A percentile compares a stretch with the other conserved stretches of the same genome.
Conservation (phyloP, 2,888 invertebrate species). For the Scaptomyza polygonia region DNA sequence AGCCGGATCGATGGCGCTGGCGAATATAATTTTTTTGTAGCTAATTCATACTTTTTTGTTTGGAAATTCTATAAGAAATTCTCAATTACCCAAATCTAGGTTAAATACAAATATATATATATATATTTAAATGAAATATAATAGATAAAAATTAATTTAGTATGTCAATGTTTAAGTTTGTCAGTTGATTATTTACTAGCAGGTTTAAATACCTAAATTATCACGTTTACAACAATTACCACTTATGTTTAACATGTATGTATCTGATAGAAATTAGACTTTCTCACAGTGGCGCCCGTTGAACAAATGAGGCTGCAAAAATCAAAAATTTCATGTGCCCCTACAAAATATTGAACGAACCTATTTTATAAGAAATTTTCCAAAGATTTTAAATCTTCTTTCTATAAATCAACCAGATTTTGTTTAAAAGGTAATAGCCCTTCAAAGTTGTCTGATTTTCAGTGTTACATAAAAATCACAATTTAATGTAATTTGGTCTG, state of each 20-base stretch:
- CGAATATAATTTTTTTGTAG: conserved; percentile 66
- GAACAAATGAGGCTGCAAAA: too few relatives aligned
- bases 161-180: conserved; percentile 62
- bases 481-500: too few relatives aligned
- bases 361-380: too few relatives aligned
- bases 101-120: conserved; percentile 25
- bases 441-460: too few relatives aligned
- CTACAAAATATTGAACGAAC: too few relatives aligned
- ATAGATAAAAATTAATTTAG: conserved; percentile 50
- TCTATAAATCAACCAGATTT: too few relatives aligned
- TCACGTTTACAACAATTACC: conserved; percentile 22
- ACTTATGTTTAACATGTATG: conserved; percentile 31
- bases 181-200: conserved; percentile 61
- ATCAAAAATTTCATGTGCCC: too few relatives aligned
- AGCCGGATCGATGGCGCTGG: conserved; percentile 7
- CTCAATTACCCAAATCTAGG: conserved; percentile 51
- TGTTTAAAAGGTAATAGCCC: too few relatives aligned
- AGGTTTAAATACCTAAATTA: conserved; percentile 42
- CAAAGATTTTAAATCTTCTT: too few relatives aligned
- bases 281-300: too few relatives aligned
- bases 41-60: conserved; percentile 43
- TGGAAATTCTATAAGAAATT: conserved; percentile 52
- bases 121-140: conserved; percentile 27
- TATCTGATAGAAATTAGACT: conserved; percentile 41
- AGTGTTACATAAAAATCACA: too few relatives aligned